phyloP scores from a whole-genome alignment of 2,888 invertebrate genomes.

The Pasiphila rectangulata region DNA sequence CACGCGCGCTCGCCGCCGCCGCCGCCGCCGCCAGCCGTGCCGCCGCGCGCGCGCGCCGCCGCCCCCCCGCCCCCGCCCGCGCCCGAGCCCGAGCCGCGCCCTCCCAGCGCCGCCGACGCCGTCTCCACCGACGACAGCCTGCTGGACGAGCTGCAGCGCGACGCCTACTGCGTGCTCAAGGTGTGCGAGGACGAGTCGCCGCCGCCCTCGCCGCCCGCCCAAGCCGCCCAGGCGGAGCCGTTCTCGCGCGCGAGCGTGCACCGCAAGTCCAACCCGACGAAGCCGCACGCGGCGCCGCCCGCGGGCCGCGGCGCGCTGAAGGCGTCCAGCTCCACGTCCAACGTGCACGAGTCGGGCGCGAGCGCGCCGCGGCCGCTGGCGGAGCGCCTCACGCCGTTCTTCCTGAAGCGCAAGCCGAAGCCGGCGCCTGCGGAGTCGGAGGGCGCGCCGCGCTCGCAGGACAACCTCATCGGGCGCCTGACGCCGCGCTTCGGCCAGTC shows the following conservation, averaged over 20 bases:
- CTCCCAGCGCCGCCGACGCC: constrained; percentile 50
- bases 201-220: constrained; percentile 32
- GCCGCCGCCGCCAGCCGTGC: constrained; percentile 56
- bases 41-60: constrained; percentile 48
- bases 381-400: constrained; percentile 73
- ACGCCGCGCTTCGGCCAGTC: constrained; percentile 74
- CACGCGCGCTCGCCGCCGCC: constrained; percentile 40
- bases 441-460: constrained; percentile 53
- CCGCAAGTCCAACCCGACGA: constrained; percentile 72
- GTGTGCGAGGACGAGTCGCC: constrained; percentile 65
- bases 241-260: constrained; percentile 69
- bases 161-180: constrained; percentile 65
- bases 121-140: constrained; percentile 68
- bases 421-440: constrained; percentile 40
- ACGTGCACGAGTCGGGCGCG: constrained; percentile 66
- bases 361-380: constrained; percentile 58
- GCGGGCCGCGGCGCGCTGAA: constrained; percentile 59
- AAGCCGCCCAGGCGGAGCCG: too few species aligned
- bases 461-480: constrained; percentile 67
- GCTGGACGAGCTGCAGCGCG: constrained; percentile 67
- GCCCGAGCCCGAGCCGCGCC: constrained; percentile 43
- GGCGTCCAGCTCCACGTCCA: constrained; percentile 71
- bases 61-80: constrained; percentile 40
- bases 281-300: constrained; percentile 47
- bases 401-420: constrained; percentile 67